Percentiles rank a stretch among this genome's conserved stretches.
phyloP scores from a whole-genome alignment of 2,797 vertebrate genomes.

The Chelon labrosus region DNA sequence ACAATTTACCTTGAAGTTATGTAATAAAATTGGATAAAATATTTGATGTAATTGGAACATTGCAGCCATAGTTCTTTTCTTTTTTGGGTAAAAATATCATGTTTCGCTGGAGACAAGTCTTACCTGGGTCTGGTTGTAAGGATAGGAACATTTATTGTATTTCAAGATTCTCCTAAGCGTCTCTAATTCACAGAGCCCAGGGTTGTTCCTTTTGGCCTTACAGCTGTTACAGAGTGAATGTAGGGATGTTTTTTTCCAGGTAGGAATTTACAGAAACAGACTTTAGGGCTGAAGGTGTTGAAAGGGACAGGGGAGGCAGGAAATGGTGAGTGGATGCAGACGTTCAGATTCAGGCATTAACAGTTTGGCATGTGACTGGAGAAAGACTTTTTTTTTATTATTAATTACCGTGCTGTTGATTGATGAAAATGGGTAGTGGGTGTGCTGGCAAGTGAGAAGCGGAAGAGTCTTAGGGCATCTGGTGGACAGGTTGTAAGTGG shows the following conservation, averaged over 20 bases:
- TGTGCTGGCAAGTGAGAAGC: conserved; percentile 8
- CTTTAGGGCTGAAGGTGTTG: background rate
- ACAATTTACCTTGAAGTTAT: too few species aligned
- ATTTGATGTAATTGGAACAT: too few species aligned
- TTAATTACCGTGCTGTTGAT: conserved; percentile 6
- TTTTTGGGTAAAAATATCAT: too few species aligned
- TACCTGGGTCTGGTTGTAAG: too few species aligned
- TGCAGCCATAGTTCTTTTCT: too few species aligned
- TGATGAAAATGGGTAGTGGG: conserved; percentile 6
- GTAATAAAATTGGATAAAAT: too few species aligned
- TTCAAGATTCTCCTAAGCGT: background rate
- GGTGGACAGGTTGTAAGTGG: background rate
- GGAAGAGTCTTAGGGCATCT: background rate
- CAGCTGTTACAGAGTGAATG: background rate
- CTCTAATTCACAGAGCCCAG: background rate
- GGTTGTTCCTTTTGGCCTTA: conserved; percentile 23
- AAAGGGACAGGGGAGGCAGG: background rate
- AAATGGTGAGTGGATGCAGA: background rate
- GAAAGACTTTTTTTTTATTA: background rate
- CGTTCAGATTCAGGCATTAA: background rate
- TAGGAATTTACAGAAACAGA: background rate
- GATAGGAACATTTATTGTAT: too few species aligned
- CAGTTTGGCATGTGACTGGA: conserved; percentile 3
- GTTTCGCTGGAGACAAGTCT: too few species aligned
- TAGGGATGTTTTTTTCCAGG: background rate